Evolutionary conservation across 2,113 vertebrate genomes (phyloP), one percentile per base, ranked within the genome.

Genomic region (Pogonocichla stellata): DNA sequence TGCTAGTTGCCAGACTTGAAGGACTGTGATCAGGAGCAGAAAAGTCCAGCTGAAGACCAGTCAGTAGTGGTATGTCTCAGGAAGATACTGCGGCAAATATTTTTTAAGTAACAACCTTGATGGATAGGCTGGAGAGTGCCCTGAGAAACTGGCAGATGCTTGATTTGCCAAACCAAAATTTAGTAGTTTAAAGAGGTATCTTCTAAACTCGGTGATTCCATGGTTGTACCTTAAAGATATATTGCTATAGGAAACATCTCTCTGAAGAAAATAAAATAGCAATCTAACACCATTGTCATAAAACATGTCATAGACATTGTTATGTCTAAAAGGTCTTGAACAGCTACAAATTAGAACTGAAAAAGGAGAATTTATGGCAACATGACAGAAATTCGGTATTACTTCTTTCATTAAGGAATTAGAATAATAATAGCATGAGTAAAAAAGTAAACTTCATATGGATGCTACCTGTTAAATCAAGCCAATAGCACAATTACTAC

Each of bases 21-120:
- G 5, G 6, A 9, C 31, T 61, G 22, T 34, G 8, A 34, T 7
- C 8, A 53, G 17, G 9, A 29, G 7, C 23, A 62, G 0, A 4
- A 54, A 75, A 43, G 18, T 48, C 24, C 31, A 82, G 1, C 9
- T 85, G 64, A 42, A 86, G 17, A 36, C 8, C 4, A 22, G 5
- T 33, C 17, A 61, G 6, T 8, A 43, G 3, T 18, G 3, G 2
- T 31, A 26, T 40, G 25, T 12, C 26, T 65, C 36, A 28, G 28
- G 19, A 25, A 11, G 3, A 25, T 54, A 31, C 6, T 40, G 12
- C 0, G 2, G 23, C 24, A 0, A 4, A 38, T 38, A 43, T 5
- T 58, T 16, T 34, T 34, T 40, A 50, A 40, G 19, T 11, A 78
- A 15, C 69, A 10, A 22, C 8, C 8, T 38, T 19, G 10, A 43